phyloP scores from a whole-genome alignment of 2,888 invertebrate species.

The Drosophila antonietae region DNA sequence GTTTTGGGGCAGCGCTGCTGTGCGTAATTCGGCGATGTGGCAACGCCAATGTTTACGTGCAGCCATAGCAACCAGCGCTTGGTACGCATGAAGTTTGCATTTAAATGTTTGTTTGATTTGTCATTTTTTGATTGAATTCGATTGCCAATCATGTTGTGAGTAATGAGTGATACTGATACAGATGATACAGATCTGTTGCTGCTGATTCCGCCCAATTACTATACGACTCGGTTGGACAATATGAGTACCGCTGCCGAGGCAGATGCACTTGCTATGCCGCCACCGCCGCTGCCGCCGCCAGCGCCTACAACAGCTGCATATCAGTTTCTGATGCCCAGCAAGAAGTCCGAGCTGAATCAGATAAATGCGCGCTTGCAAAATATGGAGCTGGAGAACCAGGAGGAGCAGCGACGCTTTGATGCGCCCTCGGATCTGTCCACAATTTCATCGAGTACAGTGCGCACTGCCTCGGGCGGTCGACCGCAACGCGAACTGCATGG shows the following conservation, averaged over 20 bases:
- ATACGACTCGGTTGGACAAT: constrained; percentile 81
- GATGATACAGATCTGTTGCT: constrained; percentile 94
- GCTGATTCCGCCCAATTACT: constrained; percentile 91
- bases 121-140: not conserved
- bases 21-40: not conserved
- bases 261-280: constrained; percentile 70
- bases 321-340: constrained; percentile 70
- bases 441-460: constrained; percentile 80
- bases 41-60: constrained; percentile 36
- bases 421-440: constrained; percentile 82
- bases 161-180: constrained; percentile 86
- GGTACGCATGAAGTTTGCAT: constrained; percentile 23
- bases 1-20: not conserved
- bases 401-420: constrained; percentile 57
- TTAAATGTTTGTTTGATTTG: constrained; percentile 32
- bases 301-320: constrained; percentile 68
- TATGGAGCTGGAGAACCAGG: constrained; percentile 59
- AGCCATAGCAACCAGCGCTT: constrained; percentile 51
- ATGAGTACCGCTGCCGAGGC: constrained; percentile 43
- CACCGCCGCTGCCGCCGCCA: constrained; percentile 40
- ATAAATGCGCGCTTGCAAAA: constrained; percentile 80
- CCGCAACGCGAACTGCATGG: constrained; percentile 47
- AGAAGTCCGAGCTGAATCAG: constrained; percentile 80
- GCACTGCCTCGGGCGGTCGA: constrained; percentile 47
- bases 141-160: constrained; percentile 36